Base-by-base conservation (phyloP, 2,113 vertebrate genomes). In the Laterallus jamaicensis region DNA sequence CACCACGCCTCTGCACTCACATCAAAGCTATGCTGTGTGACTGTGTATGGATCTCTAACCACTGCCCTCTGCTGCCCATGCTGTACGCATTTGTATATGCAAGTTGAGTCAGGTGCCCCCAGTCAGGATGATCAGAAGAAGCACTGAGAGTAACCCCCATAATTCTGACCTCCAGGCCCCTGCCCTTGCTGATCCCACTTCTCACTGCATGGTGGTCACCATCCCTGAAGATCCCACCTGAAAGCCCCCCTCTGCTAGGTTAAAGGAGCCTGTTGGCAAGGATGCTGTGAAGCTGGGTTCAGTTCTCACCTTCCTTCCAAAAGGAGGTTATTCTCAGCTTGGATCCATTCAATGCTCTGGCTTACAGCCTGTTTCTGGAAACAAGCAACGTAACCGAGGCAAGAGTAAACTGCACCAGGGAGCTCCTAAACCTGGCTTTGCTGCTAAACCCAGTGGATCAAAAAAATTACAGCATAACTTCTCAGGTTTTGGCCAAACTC, bases 41-140 rank as follows among this genome's bases (percentile, higher is more conserved):
- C 67, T 1, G 0, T 1, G 0, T 18, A 21, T 1, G 11, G 37
- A 25, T 68, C 55, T 81, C 47, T 40, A 50, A 35, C 11, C 31
- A 40, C 62, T 42, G 26, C 14, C 42, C 31, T 63, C 11, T 63
- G 18, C 6, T 76, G 22, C 31, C 55, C 67, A 56, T 13, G 12
- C 40, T 44, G 26, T 25, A 62, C 9, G 15, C 22, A 79, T 40
- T 11, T 59, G 10, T 35, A 78, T 22, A 22, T 15, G 56, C 35
- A 69, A 70, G 24, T 40, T 44, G 9, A 58, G 22, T 50, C 28
- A 56, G 42, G 28, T n/a, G 20, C 6, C 5, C 55, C 35, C 25
- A 66, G 76, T 5, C 32, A n/a, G 2, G 19, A 69, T 1, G 0
- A 35, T 12, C 10, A 64, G 24, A 70, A 31, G 70, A 71, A 42